Evolutionary conservation across 2,888 invertebrate genomes (phyloP).

Genomic region (Erannis defoliaria): DNA sequence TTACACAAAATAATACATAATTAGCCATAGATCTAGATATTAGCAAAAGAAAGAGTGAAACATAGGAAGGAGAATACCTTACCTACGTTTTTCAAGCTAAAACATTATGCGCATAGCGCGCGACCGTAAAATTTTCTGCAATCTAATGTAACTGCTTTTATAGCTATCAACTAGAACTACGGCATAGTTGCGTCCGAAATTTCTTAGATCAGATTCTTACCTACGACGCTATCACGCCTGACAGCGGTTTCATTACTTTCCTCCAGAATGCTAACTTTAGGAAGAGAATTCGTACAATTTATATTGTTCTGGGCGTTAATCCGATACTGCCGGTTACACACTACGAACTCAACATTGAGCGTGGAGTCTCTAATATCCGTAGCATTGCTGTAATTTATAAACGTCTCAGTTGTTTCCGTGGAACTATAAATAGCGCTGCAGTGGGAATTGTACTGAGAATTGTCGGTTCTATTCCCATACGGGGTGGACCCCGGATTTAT

Average conservation of each 20-base stretch:
- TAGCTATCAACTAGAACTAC: constrained; percentile 2
- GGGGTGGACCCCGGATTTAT: constrained; percentile 52
- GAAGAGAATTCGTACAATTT: constrained; percentile 47
- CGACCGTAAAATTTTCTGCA: constrained; percentile 29
- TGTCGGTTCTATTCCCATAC: constrained; percentile 55
- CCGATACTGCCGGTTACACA: constrained; percentile 75
- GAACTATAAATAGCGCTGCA: constrained; percentile 56
- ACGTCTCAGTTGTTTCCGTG: constrained; percentile 53
- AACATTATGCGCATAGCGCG: too few relatives aligned
- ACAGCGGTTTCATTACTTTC: constrained; percentile 49
- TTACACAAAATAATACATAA: too few relatives aligned
- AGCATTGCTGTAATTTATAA: constrained; percentile 53
- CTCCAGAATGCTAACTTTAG: constrained; percentile 63
- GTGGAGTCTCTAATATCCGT: constrained; percentile 50
- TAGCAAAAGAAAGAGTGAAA: too few relatives aligned
- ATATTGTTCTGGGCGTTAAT: constrained; percentile 65
- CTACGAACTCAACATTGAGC: constrained; percentile 55
- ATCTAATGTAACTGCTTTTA: constrained; percentile 6
- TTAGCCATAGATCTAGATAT: too few relatives aligned
- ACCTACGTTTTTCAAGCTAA: too few relatives aligned
- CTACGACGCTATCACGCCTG: constrained; percentile 54
- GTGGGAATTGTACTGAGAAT: constrained; percentile 57
- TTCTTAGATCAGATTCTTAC: constrained; percentile 44
- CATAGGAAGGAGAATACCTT: too few relatives aligned
- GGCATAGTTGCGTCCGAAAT: neutral